A percentile compares a stretch with the other conserved stretches of the same genome.
phyloP scores from a whole-genome alignment of 2,797 vertebrate genomes.

The Centroberyx gerrardi region DNA sequence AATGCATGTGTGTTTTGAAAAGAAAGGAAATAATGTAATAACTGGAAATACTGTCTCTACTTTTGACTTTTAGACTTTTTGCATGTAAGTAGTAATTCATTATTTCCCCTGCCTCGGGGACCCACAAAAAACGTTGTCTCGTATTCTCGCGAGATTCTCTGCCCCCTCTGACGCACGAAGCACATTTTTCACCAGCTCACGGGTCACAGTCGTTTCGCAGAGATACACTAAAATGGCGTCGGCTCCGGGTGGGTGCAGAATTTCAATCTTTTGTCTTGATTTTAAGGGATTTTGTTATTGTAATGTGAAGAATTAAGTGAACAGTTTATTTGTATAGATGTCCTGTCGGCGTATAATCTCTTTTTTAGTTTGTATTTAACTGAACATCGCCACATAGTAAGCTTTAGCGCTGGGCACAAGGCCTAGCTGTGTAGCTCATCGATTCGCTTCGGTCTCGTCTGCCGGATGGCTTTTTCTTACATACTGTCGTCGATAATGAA shows the following conservation, averaged over 20 bases:
- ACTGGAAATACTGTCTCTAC: no score
- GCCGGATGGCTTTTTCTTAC: neutral
- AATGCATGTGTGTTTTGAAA: no score
- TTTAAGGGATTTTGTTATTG: neutral
- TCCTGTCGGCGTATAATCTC: fast-evolving
- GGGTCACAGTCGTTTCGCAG: slow-evolving; percentile 39
- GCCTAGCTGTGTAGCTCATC: slow-evolving; percentile 40
- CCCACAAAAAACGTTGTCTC: no score
- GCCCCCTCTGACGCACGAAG: neutral
- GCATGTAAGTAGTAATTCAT: no score
- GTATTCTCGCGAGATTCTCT: slow-evolving; percentile 53
- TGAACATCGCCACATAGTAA: neutral
- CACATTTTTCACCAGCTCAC: neutral
- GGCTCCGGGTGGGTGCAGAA: slow-evolving; percentile 77
- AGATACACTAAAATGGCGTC: slow-evolving; percentile 81
- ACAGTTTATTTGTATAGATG: fast-evolving
- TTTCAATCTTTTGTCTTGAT: neutral
- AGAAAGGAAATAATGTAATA: no score
- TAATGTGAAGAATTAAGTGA: fast-evolving
- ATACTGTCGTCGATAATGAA: fast-evolving
- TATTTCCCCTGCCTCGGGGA: no score
- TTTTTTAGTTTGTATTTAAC: neutral
- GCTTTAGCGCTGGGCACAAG: neutral
- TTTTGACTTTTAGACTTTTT: no score
- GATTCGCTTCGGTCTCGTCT: slow-evolving; percentile 7